phyloP scores from a whole-genome alignment of 2,797 vertebrate species.

The Menidia menidia region DNA sequence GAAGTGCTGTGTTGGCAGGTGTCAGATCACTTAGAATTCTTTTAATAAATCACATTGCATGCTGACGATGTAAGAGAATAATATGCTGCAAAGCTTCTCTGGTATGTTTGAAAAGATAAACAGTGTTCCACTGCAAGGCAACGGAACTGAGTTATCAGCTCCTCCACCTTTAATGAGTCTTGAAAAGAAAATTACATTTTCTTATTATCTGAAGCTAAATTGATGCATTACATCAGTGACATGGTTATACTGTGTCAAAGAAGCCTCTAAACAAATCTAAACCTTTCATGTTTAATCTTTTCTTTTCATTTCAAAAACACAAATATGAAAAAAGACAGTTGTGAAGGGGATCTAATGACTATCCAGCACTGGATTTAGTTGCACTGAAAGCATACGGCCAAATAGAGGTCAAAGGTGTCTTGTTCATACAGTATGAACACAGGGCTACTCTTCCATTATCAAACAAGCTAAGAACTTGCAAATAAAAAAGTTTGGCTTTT shows the following conservation, averaged over 20 bases:
- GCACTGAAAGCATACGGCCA: not conserved
- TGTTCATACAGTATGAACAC: not conserved
- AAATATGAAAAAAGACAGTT: not conserved
- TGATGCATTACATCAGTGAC: not conserved
- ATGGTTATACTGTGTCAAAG: not conserved
- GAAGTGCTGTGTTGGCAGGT: constrained; percentile 17
- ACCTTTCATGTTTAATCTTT: not conserved
- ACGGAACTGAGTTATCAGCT: not conserved
- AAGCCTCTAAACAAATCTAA: not conserved
- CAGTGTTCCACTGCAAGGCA: not conserved
- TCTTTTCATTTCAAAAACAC: not conserved
- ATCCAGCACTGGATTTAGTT: not conserved
- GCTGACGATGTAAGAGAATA: not conserved
- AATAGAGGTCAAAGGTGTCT: not conserved
- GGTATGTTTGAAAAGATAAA: not conserved
- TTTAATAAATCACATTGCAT: constrained; percentile 20
- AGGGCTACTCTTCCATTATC: not conserved
- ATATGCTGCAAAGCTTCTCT: not conserved
- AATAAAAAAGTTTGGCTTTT: not conserved
- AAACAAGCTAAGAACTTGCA: not conserved
- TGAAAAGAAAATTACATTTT: not conserved
- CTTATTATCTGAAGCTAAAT: not conserved
- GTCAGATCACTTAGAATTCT: constrained; percentile 15
- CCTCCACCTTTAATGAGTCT: not conserved
- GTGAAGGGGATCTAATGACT: not conserved